phyloP scores from a whole-genome alignment of 2,113 vertebrate species.

The Lophotis ruficrista region DNA sequence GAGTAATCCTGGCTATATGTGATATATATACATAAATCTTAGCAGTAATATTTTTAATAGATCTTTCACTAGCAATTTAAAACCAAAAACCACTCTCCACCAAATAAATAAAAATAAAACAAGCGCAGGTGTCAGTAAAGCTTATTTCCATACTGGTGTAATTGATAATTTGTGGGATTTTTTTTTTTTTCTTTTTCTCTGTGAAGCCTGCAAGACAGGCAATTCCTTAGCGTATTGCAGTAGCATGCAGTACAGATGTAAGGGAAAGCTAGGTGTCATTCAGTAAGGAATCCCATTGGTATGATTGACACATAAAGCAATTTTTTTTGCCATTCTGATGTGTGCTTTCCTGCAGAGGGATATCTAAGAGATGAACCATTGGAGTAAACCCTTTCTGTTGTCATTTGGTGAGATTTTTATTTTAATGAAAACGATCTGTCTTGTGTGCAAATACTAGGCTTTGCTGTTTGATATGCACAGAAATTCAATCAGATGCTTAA shows the following conservation, averaged over 20 bases:
- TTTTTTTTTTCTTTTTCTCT: not conserved
- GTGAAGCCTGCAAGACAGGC: slow-evolving; percentile 39
- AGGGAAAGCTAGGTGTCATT: slow-evolving; percentile 61
- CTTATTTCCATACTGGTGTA: slow-evolving; percentile 28
- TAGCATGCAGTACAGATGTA: slow-evolving; percentile 59
- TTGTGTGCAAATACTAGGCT: slow-evolving; percentile 77
- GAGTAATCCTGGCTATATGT: not conserved
- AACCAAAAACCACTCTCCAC: not conserved
- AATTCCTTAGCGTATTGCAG: slow-evolving; percentile 55
- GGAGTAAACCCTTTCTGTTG: slow-evolving; percentile 60
- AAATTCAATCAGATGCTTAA: slow-evolving; percentile 98
- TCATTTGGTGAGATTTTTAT: slow-evolving; percentile 64
- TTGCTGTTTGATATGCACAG: slow-evolving; percentile 83
- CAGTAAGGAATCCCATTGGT: slow-evolving; percentile 45
- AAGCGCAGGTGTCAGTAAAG: slow-evolving; percentile 13
- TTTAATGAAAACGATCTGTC: slow-evolving; percentile 75
- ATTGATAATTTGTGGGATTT: slow-evolving; percentile 56
- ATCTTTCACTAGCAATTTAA: not conserved
- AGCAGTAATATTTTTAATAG: not conserved
- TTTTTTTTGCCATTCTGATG: slow-evolving; percentile 68
- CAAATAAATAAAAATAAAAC: not conserved
- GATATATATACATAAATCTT: not conserved
- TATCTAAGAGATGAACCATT: slow-evolving; percentile 64
- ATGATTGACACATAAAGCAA: slow-evolving; percentile 79
- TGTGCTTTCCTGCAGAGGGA: slow-evolving; percentile 64